A percentile compares a stretch with the other conserved stretches of the same genome.
Conservation (phyloP, 2,797 vertebrate genomes). For the Cygnus olor region DNA sequence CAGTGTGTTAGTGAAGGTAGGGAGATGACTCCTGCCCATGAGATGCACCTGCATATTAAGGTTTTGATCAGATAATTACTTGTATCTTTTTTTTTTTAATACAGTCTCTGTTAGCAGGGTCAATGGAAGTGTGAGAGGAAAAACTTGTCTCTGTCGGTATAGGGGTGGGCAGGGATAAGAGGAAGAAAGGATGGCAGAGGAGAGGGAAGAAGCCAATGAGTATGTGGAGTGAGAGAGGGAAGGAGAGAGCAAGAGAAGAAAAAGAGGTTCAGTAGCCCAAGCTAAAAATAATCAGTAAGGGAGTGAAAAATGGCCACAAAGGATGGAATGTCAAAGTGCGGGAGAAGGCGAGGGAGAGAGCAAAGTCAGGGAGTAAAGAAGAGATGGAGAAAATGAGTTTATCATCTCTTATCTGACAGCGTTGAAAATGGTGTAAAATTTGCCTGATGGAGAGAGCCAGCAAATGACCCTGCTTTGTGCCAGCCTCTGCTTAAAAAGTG, state of each 20-base stretch:
- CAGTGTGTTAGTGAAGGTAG: not conserved
- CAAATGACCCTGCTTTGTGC: not conserved
- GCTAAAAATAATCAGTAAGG: slow-evolving; percentile 47
- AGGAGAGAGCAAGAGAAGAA: not conserved
- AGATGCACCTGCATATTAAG: not conserved
- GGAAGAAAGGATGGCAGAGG: not conserved
- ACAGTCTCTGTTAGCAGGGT: not conserved
- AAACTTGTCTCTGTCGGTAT: not conserved
- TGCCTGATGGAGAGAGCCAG: not conserved
- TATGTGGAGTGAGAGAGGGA: not conserved
- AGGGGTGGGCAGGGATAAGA: not conserved
- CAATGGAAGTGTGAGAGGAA: not conserved
- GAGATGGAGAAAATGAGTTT: slow-evolving; percentile 10
- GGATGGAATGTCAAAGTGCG: slow-evolving; percentile 40
- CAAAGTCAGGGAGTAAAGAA: slow-evolving; percentile 14
- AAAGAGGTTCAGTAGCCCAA: not conserved
- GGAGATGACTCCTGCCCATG: not conserved
- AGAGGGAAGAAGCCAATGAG: not conserved
- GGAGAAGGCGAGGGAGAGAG: slow-evolving; percentile 9
- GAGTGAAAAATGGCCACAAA: slow-evolving; percentile 29
- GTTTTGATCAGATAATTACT: not conserved
- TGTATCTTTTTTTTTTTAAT: not conserved
- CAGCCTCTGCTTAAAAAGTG: not conserved
- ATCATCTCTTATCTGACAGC: slow-evolving; percentile 14
- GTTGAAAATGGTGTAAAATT: slow-evolving; percentile 22